Evolutionary conservation across 2,888 invertebrate genomes (phyloP).

Genomic region (Deilephila porcellus): DNA sequence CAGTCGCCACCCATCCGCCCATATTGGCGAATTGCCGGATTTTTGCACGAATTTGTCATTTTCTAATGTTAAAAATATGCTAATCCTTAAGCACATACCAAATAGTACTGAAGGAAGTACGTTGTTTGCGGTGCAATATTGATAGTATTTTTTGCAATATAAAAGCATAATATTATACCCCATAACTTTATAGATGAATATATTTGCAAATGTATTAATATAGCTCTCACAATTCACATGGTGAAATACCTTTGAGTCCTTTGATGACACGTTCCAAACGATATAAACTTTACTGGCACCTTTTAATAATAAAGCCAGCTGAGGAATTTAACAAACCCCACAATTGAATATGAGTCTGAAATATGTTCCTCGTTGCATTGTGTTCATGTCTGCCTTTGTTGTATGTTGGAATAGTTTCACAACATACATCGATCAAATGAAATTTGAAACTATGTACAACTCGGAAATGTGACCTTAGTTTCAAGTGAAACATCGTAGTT

Average conservation of each 20-base stretch:
- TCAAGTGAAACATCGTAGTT: neutral
- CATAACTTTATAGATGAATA: too few relatives aligned
- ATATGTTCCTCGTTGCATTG: neutral
- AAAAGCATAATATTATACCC: neutral
- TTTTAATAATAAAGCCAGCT: neutral
- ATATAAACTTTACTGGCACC: neutral
- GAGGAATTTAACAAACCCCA: neutral
- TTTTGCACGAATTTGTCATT: conserved; percentile 46
- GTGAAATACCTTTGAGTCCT: too few relatives aligned
- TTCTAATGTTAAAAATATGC: conserved; percentile 42
- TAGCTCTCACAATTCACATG: neutral
- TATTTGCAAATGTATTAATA: neutral
- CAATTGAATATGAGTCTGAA: neutral
- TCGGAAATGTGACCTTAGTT: neutral
- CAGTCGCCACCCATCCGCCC: conserved; percentile 34
- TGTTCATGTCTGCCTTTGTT: neutral
- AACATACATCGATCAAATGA: neutral
- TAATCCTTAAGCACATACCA: conserved; percentile 30
- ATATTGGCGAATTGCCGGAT: conserved; percentile 38
- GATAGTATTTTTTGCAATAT: neutral
- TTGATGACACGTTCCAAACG: neutral
- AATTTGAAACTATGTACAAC: neutral
- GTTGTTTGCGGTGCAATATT: neutral
- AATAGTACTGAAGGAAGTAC: neutral
- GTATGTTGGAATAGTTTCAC: conserved; percentile 1